Base-by-base conservation (phyloP, 2,113 vertebrate species). In the Hystrix cristata region DNA sequence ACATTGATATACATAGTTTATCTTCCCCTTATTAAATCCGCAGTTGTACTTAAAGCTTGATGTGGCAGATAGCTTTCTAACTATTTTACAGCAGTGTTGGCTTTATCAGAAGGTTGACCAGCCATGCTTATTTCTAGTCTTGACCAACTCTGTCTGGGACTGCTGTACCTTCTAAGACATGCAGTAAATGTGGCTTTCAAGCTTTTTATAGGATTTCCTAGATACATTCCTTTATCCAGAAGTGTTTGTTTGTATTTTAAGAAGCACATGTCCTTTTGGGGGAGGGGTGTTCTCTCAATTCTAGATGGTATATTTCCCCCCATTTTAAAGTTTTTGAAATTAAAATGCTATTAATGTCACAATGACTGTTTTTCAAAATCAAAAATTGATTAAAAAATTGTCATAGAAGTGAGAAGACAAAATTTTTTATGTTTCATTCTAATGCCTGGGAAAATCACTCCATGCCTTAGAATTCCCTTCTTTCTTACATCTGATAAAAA, bases 381-480 rank as follows among this genome's bases (percentile, higher is more conserved):
- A 76, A 10, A 92, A 76, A 92, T 78, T 69, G 85, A 91, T 71
- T 84, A 60, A 89, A 82, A 64, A 3, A 53, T 60, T 65, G 0
- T 69, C 55, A 84, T 27, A 87, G 59, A 74, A 43, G 4, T 23
- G 25, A 76, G 27, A 27, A 43, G 27, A 15, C 59, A 38, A 3
- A 60, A 29, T 27, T 46, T 94, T 94, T 27, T 87, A 13, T 60
- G 29, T 81, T 57, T 5, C 5, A 43, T 46, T 4, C 5, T 34
- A 57, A 31, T 86, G 27, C 19, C 90, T 86, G 65, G 64, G 27
- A 67, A 51, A 57, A 5, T 14, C 88, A 3, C 53, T 72, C 23
- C 11, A 53, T 81, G 8, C 84, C 27, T 97, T 96, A 92, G 16
- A 85, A 92, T 87, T 95, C 15, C 15, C 67, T 91, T 55, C 29